phyloP scores from a whole-genome alignment of 1,140 invertebrate species.

The Drosophila teissieri region DNA sequence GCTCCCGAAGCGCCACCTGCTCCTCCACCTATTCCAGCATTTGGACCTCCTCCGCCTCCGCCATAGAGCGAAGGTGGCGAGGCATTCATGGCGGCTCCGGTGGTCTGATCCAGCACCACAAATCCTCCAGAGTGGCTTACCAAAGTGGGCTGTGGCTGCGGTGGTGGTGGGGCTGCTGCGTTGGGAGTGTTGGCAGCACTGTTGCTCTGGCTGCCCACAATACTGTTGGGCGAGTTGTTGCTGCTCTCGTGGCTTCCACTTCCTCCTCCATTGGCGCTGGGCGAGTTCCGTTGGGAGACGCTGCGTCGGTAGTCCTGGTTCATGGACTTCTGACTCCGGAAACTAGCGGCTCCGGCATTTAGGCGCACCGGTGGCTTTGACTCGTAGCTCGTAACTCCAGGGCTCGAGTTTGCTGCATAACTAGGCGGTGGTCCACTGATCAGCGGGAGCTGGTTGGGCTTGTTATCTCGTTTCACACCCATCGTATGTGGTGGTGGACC shows the following conservation, averaged over 20 bases:
- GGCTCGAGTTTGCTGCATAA: constrained; percentile 50
- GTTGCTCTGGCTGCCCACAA: constrained; percentile 63
- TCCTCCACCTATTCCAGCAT: constrained; percentile 2
- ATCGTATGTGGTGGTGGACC: constrained; percentile 63
- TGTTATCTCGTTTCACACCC: constrained; percentile 66
- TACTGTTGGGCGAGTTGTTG: constrained; percentile 84
- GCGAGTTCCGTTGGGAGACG: constrained; percentile 80
- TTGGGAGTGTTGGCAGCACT: constrained; percentile 73
- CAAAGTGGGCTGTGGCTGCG: constrained; percentile 13
- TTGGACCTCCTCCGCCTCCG: constrained; percentile 19
- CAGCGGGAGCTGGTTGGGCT: constrained; percentile 67
- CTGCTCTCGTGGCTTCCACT: constrained; percentile 80
- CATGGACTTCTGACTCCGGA: constrained; percentile 74
- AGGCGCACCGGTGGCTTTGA: constrained; percentile 73
- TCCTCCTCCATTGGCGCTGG: constrained; percentile 73
- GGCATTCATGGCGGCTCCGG: constrained; percentile 57
- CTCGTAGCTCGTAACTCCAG: constrained; percentile 43
- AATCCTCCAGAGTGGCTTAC: constrained; percentile 49
- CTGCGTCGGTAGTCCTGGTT: constrained; percentile 77
- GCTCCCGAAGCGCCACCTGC: constrained; percentile 16
- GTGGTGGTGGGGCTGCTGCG: constrained; percentile 39
- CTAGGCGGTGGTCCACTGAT: constrained; percentile 75
- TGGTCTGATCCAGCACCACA: constrained; percentile 66
- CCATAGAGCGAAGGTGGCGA: constrained; percentile 64
- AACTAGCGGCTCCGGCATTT: constrained; percentile 74